phyloP scores from a whole-genome alignment of 2,113 vertebrate species.

The Neolamprologus hecqui region DNA sequence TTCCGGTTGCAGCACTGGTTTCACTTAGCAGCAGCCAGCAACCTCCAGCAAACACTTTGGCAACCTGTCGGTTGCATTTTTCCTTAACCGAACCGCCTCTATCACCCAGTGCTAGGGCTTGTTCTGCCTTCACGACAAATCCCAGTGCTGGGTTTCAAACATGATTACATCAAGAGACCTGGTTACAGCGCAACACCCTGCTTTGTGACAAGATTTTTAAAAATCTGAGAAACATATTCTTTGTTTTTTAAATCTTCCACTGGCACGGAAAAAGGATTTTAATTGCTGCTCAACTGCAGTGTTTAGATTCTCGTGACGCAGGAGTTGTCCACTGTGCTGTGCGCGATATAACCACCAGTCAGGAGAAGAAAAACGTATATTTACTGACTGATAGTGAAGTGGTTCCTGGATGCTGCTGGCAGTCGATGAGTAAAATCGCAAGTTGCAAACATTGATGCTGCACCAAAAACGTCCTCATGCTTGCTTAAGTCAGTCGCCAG shows the following conservation, averaged over 20 bases:
- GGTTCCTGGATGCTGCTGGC: not conserved
- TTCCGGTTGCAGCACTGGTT: fast-evolving
- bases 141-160: not conserved
- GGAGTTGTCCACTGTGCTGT: not conserved
- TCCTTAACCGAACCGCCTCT: not conserved
- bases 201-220: not conserved
- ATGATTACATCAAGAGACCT: not conserved
- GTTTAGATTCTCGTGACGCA: not conserved
- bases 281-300: not conserved
- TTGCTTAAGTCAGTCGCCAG: not conserved
- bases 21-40: not conserved
- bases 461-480: not conserved
- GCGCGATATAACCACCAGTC: fast-evolving
- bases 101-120: not conserved
- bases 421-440: not conserved
- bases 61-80: not conserved
- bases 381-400: not conserved
- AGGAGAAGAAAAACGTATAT: not conserved
- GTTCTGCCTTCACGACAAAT: not conserved
- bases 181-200: not conserved
- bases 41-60: not conserved
- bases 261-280: fast-evolving
- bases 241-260: not conserved
- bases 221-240: not conserved
- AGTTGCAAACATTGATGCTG: not conserved